A percentile compares a stretch with the other conserved stretches of the same genome.
Conservation (phyloP, 1,140 invertebrate species). For the Colletes latitarsis region DNA sequence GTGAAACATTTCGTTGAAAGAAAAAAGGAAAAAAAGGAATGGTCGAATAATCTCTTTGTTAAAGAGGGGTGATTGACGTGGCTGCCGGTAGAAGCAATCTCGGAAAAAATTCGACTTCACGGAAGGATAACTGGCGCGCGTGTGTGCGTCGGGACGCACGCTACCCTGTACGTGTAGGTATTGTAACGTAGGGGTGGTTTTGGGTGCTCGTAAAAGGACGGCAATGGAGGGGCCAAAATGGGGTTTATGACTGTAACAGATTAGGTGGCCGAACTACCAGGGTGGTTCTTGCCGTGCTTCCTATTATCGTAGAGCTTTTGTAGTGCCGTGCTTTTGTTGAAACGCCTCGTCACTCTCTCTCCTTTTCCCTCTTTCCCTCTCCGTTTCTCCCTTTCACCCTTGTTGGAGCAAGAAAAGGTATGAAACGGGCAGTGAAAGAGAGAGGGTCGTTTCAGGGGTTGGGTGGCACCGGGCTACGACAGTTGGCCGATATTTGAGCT, state of each 20-base stretch:
- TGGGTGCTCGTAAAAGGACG: slow-evolving; percentile 51
- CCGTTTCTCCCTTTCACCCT: background rate
- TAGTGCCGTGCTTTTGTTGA: slow-evolving; percentile 63
- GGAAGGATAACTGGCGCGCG: background rate
- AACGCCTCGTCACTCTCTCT: background rate
- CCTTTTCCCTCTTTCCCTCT: slow-evolving; percentile 3
- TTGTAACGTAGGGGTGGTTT: slow-evolving; percentile 39
- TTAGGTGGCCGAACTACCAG: slow-evolving; percentile 70
- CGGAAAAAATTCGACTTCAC: slow-evolving; percentile 44
- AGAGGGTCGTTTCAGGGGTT: slow-evolving; percentile 47
- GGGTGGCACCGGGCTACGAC: slow-evolving; percentile 63
- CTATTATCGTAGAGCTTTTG: slow-evolving; percentile 72
- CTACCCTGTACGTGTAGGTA: background rate
- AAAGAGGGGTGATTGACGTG: slow-evolving; percentile 15
- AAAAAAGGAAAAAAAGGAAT: background rate
- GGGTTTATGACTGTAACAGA: slow-evolving; percentile 75
- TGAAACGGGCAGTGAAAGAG: slow-evolving; percentile 52
- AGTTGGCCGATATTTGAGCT: slow-evolving; percentile 73
- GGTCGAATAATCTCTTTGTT: slow-evolving; percentile 24
- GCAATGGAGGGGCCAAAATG: slow-evolving; percentile 68
- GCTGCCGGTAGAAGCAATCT: slow-evolving; percentile 41
- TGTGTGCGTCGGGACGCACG: too few relatives aligned
- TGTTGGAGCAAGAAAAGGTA: slow-evolving; percentile 48
- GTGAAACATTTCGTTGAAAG: background rate
- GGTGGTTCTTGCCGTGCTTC: slow-evolving; percentile 67